Evolutionary conservation across 2,113 vertebrate species (phyloP).

Genomic region (Odontophorus gujanensis): DNA sequence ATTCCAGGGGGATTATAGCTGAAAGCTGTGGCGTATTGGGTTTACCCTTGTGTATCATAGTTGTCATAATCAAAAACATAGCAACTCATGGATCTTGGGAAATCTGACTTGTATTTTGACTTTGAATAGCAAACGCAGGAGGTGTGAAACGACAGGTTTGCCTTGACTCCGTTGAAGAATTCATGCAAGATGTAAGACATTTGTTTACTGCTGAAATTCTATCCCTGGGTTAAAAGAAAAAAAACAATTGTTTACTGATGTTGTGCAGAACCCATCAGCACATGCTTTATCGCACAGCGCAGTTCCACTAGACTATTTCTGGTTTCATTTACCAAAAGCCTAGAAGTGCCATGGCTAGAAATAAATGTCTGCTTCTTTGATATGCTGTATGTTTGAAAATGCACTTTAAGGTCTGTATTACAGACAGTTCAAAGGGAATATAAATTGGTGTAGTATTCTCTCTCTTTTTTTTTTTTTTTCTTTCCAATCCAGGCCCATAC

Average conservation of each 20-base stretch:
- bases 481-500: neutral
- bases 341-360: slow-evolving; percentile 31
- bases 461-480: neutral
- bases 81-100: slow-evolving; percentile 5
- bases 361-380: slow-evolving; percentile 53
- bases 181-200: slow-evolving; percentile 1
- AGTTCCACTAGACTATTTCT: neutral
- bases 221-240: slow-evolving; percentile 6
- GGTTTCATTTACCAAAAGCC: slow-evolving; percentile 16
- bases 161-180: slow-evolving; percentile 38
- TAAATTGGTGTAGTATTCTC: slow-evolving; percentile 21
- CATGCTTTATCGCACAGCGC: neutral
- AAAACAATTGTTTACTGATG: slow-evolving; percentile 12
- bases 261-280: neutral
- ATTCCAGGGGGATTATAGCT: slow-evolving; percentile 53
- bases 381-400: slow-evolving; percentile 62
- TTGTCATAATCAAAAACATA: slow-evolving; percentile 25
- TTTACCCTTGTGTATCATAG: neutral
- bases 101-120: slow-evolving; percentile 21
- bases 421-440: slow-evolving; percentile 64
- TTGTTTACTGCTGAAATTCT: slow-evolving; percentile 48
- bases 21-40: slow-evolving; percentile 15
- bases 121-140: slow-evolving; percentile 2
- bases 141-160: slow-evolving; percentile 36
- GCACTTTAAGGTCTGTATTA: slow-evolving; percentile 54